Evolutionary conservation across 2,888 invertebrate species (phyloP).

Genomic region (Aspidiotus rigidus): DNA sequence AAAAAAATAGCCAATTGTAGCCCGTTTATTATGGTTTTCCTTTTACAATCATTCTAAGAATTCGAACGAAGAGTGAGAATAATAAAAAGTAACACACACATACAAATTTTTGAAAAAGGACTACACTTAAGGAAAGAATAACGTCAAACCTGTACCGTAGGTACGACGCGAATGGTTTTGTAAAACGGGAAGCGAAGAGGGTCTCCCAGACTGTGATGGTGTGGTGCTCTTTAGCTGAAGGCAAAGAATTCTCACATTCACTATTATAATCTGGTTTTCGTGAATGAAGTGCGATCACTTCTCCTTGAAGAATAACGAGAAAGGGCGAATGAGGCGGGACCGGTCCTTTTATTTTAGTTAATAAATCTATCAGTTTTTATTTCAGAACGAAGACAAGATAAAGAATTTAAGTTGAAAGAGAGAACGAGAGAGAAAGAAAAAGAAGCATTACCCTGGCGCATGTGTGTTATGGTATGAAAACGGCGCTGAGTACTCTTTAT

Average conservation of each 20-base stretch:
- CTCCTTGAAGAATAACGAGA: conserved; percentile 26
- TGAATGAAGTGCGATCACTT: conserved; percentile 31
- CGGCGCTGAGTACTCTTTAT: not conserved
- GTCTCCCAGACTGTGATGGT: not conserved
- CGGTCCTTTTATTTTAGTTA: conserved; percentile 31
- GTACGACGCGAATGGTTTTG: conserved; percentile 5
- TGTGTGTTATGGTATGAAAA: conserved; percentile 7
- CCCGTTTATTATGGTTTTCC: conserved; percentile 1
- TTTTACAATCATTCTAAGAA: conserved; percentile 4
- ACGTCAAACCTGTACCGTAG: not conserved
- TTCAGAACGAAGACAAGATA: conserved; percentile 5
- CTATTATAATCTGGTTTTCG: conserved; percentile 30
- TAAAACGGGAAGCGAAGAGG: not conserved
- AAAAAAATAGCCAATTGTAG: not conserved
- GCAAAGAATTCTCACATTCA: conserved; percentile 32
- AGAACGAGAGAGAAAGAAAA: conserved; percentile 4
- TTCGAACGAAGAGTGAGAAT: not conserved
- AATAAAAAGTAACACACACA: not conserved
- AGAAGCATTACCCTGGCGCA: not conserved
- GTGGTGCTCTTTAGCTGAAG: conserved; percentile 19
- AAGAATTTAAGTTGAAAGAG: conserved; percentile 1
- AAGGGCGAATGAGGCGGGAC: conserved; percentile 28
- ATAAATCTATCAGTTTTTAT: conserved; percentile 29
- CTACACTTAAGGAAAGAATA: conserved; percentile 5
- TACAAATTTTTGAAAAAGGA: not conserved